Base-by-base conservation (phyloP, 2,113 vertebrate species). In the Caracal caracal region DNA sequence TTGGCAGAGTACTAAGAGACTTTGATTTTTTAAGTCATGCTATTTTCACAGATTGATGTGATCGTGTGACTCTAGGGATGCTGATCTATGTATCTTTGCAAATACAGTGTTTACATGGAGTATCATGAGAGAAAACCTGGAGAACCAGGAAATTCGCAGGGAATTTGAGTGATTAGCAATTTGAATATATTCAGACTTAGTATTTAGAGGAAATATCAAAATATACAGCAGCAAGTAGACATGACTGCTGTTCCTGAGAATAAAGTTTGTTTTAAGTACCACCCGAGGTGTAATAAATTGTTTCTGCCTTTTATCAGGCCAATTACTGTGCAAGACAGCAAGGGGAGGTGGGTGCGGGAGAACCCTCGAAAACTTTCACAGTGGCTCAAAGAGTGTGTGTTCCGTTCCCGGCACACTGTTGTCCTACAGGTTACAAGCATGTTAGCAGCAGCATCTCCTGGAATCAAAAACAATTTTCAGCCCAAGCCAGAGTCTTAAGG, bases 221-320 rank as follows among this genome's bases (percentile, higher is more conserved):
- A 97, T 97, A 97, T 96, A 95, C 89, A 98, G 97, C 97, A 97
- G 98, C 65, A 0, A 97, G 82, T 97, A 97, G 97, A 96, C 96
- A 86, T 97, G 98, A 98, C 94, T 98, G 98, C 98, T 98, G 98
- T 97, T 98, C 95, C 93, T 98, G 98, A 98, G 98, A 99, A 98
- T 98, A 98, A 99, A 98, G 98, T 98, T 98, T 98, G 98, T 98
- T 98, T 98, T 98, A 98, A 98, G 97, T 98, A 98, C 97, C 93
- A 92, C 98, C 98, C 97, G 97, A 98, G 98, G 98, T 98, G 95
- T 98, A 98, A 98, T 99, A 98, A 97, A 98, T 98, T 95, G 88
- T 97, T 98, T 98, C 97, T 98, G 96, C 98, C 98, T 99, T 98
- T 99, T 98, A 98, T 98, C 98, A 98, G 98, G 97, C 98, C 98